Percentiles rank a stretch among this genome's conserved stretches.
Conservation (phyloP, 1,140 invertebrate species). For the Chionoecetes opilio region DNA sequence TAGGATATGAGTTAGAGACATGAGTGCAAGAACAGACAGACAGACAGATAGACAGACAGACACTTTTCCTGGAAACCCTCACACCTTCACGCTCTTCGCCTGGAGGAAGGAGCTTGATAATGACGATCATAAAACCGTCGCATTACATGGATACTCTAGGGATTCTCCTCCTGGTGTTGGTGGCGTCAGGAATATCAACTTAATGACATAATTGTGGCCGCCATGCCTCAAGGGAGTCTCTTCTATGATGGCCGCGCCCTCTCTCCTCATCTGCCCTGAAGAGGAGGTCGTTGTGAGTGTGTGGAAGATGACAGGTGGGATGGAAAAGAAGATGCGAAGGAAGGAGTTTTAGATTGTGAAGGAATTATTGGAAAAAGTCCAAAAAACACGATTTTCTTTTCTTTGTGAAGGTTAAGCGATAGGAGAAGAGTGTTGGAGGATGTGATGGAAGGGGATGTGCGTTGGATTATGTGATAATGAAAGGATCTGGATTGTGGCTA, state of each 20-base stretch:
- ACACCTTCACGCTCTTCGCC: neutral
- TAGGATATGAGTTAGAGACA: too few relatives aligned
- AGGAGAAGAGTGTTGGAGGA: neutral
- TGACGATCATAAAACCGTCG: slow-evolving; percentile 46
- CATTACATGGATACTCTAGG: slow-evolving; percentile 48
- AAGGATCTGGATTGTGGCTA: neutral
- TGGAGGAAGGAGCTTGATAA: neutral
- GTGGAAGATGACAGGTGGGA: too few relatives aligned
- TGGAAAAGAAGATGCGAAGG: neutral
- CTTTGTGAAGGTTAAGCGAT: neutral
- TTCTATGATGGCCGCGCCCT: slow-evolving; percentile 47
- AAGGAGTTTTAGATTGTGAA: neutral
- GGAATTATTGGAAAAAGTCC: neutral
- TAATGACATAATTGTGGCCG: slow-evolving; percentile 32
- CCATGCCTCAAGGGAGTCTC: slow-evolving; percentile 24
- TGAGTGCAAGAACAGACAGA: neutral
- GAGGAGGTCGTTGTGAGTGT: neutral
- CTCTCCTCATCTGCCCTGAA: slow-evolving; percentile 10
- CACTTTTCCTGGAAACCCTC: neutral
- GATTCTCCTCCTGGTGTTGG: neutral
- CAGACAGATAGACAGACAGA: neutral
- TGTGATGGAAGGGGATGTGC: neutral
- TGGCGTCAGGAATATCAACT: slow-evolving; percentile 47
- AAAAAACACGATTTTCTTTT: neutral
- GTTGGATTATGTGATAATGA: neutral